Conservation (phyloP, 2,888 invertebrate genomes). For the Troilus luridus region DNA sequence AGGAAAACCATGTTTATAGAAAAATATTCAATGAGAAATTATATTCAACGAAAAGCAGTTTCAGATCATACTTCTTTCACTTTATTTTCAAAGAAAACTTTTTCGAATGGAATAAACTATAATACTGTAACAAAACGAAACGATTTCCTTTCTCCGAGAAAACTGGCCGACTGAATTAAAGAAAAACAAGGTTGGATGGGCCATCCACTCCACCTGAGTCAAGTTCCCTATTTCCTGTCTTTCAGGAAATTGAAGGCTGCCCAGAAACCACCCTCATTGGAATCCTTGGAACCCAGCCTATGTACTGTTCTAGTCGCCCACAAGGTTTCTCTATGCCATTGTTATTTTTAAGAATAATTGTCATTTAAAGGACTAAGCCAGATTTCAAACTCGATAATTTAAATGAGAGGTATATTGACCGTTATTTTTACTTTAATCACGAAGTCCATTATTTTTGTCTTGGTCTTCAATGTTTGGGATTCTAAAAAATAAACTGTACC, state of each 20-base stretch:
- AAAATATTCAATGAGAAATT: neutral
- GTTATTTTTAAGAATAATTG: too few species aligned
- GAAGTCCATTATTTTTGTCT: too few species aligned
- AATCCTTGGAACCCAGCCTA: neutral
- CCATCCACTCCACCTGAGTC: neutral
- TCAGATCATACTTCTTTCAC: neutral
- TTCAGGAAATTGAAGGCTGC: neutral
- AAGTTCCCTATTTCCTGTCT: neutral
- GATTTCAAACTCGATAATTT: too few species aligned
- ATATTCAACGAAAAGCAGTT: neutral
- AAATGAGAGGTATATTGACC: too few species aligned
- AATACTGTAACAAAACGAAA: neutral
- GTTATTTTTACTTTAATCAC: too few species aligned
- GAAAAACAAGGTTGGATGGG: neutral
- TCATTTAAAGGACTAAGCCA: too few species aligned
- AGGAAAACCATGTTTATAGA: neutral
- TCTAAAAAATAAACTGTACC: too few species aligned
- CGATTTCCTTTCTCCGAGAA: neutral
- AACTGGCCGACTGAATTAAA: slow-evolving; percentile 1
- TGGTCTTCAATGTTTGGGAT: too few species aligned
- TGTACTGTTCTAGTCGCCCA: too few species aligned
- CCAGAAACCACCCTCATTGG: neutral
- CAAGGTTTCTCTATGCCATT: too few species aligned
- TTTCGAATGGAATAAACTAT: neutral
- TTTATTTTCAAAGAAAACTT: neutral